Evolutionary conservation across 2,797 vertebrate genomes (phyloP).

Genomic region (Mionectes olivaceus): DNA sequence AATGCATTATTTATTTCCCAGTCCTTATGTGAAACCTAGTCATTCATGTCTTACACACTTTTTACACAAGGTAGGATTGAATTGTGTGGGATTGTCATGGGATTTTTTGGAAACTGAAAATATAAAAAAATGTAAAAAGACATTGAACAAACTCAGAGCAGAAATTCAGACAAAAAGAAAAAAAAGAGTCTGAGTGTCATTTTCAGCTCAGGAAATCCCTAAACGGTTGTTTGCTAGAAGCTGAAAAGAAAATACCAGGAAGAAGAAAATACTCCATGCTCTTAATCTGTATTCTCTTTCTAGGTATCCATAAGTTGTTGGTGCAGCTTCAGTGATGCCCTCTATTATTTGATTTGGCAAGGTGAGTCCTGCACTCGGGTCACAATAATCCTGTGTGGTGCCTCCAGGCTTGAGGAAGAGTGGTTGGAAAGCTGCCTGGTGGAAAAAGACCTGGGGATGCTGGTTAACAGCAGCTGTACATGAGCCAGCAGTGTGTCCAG

Average conservation of each 20-base stretch:
- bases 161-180: neutral
- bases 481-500: neutral
- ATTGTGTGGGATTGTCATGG: neutral
- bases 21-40: neutral
- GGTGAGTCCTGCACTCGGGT: neutral
- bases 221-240: neutral
- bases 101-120: neutral
- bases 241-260: neutral
- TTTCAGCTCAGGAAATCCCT: neutral
- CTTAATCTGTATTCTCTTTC: neutral
- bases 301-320: neutral
- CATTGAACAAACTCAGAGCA: neutral
- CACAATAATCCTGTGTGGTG: neutral
- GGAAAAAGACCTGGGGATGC: neutral
- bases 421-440: neutral
- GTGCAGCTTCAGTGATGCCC: neutral
- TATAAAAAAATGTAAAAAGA: neutral
- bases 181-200: neutral
- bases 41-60: neutral
- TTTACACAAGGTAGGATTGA: neutral
- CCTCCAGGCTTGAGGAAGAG: neutral
- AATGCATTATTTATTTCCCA: neutral
- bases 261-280: neutral
- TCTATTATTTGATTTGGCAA: neutral
- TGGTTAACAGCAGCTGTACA: accelerated